Percentiles rank a stretch among this genome's conserved stretches.
Conservation (phyloP, 2,888 invertebrate genomes). For the Temnothorax ravouxi region DNA sequence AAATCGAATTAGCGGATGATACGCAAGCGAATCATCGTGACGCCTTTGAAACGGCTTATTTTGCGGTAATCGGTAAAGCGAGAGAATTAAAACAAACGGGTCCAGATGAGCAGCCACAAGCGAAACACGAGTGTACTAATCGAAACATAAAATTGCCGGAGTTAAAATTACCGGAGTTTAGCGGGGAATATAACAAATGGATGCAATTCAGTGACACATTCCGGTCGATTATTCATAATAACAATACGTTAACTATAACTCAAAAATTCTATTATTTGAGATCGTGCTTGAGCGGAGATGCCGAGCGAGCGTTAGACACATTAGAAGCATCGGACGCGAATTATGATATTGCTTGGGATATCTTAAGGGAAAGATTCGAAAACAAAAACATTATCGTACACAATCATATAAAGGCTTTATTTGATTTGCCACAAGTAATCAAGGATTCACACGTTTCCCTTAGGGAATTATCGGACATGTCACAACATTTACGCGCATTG, state of each 20-base stretch:
- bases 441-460: no score
- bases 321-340: not conserved
- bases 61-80: not conserved
- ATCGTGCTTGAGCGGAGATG: not conserved
- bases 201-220: not conserved
- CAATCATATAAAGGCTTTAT: no score
- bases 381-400: no score
- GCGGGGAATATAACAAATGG: no score
- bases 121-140: not conserved
- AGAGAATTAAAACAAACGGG: not conserved
- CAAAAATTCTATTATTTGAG: not conserved
- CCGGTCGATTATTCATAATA: not conserved
- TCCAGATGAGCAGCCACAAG: not conserved
- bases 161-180: not conserved
- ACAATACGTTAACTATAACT: not conserved
- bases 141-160: not conserved
- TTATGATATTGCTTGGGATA: not conserved
- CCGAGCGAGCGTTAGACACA: not conserved
- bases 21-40: not conserved
- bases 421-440: no score
- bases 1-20: not conserved
- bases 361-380: not conserved
- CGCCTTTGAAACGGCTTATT: not conserved
- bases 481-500: no score
- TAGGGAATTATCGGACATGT: no score